phyloP scores from a whole-genome alignment of 2,888 invertebrate species.

The Clostera curtula region DNA sequence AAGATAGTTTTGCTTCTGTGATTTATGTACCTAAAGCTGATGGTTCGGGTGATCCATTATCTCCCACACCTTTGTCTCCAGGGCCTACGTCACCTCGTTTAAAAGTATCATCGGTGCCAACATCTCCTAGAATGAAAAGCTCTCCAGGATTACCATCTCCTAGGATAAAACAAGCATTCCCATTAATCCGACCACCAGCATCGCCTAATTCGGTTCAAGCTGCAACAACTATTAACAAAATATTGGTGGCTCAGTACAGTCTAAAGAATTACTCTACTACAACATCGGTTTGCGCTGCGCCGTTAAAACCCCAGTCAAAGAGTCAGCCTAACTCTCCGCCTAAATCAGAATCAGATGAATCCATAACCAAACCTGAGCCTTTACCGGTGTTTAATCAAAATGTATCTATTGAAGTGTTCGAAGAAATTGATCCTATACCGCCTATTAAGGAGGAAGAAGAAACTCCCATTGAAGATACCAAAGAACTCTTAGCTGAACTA shows the following conservation, averaged over 20 bases:
- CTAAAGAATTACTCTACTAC: conserved; percentile 65
- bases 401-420: conserved; percentile 51
- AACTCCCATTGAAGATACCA: conserved; percentile 51
- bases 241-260: conserved; percentile 75
- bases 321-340: conserved; percentile 69
- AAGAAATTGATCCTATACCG: conserved; percentile 58
- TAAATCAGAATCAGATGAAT: conserved; percentile 59
- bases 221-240: conserved; percentile 70
- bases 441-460: conserved; percentile 64
- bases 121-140: conserved; percentile 83
- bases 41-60: conserved; percentile 70
- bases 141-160: conserved; percentile 80
- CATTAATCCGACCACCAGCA: conserved; percentile 75
- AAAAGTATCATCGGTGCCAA: conserved; percentile 83
- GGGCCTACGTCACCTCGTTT: conserved; percentile 77
- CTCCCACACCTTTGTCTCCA: conserved; percentile 76
- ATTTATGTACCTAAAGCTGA: conserved; percentile 92
- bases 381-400: conserved; percentile 42
- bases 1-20: conserved; percentile 94
- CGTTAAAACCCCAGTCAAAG: conserved; percentile 58
- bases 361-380: conserved; percentile 38
- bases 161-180: conserved; percentile 78
- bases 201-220: conserved; percentile 73
- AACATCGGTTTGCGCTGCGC: conserved; percentile 32
- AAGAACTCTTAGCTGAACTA: conserved; percentile 57